Base-by-base conservation (phyloP, 2,113 vertebrate genomes). In the Bubo bubo region DNA sequence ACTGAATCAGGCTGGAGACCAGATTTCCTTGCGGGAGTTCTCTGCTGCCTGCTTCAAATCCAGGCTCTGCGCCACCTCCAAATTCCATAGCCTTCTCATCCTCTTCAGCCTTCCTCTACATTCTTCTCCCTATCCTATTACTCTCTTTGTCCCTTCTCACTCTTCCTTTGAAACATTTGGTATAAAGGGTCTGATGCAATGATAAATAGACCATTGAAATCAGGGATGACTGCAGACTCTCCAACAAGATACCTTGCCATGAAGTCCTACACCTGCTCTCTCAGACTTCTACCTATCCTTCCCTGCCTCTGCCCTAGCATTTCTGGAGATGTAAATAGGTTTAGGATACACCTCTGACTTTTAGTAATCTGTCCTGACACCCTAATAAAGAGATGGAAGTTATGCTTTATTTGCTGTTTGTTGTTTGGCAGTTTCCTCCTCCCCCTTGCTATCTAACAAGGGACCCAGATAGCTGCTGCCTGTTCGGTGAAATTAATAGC, bases 1-100 rank as follows among this genome's bases (percentile, higher is more conserved):
- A 34, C 9, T 30, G 30, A 55, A 73, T 81, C 32, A 27, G 13
- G 14, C 34, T 88, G 7, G 5, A 95, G 39, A 79, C 32, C 6
- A 32, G 32, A 41, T 34, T 55, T 88, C 6, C 14, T 34, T 41
- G 8, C 34, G 47, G 32, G 15, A 37, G 23, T 1, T 10, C 14
- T 75, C 21, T 63, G 10, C 12, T 63, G 15, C 14, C 12, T 41
- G 5, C 32, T 84, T 76, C 22, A 62, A 22, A 70, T 17, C 17
- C 39, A 39, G 8, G 10, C 7, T 49, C 6, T 66, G 5, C 5
- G 5, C 9, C 0, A 3, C 1, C 28, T 68, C 34, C 43, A 26
- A 4, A 22, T 66, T 55, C 34, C 5, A 14, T 30, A 28, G 17
- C 3, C 2, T 37, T 12, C 8, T 39, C 13, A 18, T 34, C 15